These are phyloP conservation scores for Catharus bicknelli DNA, from an alignment of 2,113 vertebrate genomes.

Conservation along the genomic window DNA sequence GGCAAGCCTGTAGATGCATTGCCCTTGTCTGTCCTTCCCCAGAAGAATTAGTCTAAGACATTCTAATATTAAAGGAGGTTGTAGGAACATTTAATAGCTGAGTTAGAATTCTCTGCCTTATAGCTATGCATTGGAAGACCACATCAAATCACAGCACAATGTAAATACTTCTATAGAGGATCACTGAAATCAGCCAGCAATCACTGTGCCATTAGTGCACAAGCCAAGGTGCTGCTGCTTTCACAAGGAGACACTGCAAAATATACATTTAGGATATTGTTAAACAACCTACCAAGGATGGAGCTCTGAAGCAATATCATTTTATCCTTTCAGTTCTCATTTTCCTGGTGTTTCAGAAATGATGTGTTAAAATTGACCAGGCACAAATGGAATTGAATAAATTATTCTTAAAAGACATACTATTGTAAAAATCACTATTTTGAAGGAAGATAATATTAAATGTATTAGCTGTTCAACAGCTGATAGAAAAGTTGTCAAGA, in stretches of 20 bases:
- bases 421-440: not conserved
- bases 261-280: not conserved
- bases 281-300: not conserved
- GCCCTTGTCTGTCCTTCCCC: slow-evolving; percentile 30
- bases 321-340: not conserved
- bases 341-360: not conserved
- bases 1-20: not conserved
- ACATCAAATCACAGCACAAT: not conserved
- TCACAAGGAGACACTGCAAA: not conserved
- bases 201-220: not conserved
- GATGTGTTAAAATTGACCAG: not conserved
- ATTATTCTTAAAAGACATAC: not conserved
- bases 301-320: not conserved
- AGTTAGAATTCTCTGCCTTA: not conserved
- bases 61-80: not conserved
- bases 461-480: not conserved
- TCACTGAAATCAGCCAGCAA: not conserved
- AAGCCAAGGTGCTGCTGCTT: not conserved
- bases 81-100: slow-evolving; percentile 35
- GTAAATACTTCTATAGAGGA: not conserved
- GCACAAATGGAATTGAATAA: not conserved
- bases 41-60: slow-evolving; percentile 12
- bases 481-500: not conserved
- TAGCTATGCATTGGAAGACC: not conserved
- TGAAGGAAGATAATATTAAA: not conserved